A percentile compares a stretch with the other conserved stretches of the same genome.
Conservation (phyloP, 1,140 invertebrate genomes). For the Diuraphis noxia region DNA sequence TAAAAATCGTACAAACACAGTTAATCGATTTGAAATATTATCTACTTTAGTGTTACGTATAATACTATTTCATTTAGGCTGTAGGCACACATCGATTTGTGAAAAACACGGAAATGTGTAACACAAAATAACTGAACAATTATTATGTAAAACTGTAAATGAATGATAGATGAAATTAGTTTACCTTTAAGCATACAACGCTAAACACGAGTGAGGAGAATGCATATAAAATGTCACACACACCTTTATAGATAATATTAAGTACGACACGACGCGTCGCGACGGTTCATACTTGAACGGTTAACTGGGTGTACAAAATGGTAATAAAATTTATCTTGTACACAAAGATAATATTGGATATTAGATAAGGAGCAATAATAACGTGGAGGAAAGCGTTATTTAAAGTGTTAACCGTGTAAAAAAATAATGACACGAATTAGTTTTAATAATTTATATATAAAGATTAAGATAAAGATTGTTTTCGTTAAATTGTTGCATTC, state of each 20-base stretch:
- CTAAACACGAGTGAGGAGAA: not conserved
- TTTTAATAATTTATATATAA: not conserved
- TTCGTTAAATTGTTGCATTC: not conserved
- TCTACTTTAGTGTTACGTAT: not conserved
- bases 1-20: not conserved
- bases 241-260: constrained; percentile 12
- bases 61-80: not conserved
- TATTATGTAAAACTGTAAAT: not conserved
- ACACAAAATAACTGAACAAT: not conserved
- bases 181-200: not conserved
- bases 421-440: not conserved
- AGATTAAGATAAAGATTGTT: not conserved
- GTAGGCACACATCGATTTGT: not conserved
- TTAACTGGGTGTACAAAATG: constrained; percentile 9
- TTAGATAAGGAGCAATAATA: constrained; percentile 2
- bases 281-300: constrained; percentile 40
- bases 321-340: constrained; percentile 20
- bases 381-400: not conserved
- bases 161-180: not conserved
- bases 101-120: not conserved
- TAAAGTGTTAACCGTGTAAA: not conserved
- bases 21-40: not conserved
- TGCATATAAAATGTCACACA: not conserved
- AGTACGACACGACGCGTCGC: constrained; percentile 9
- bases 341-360: not conserved